phyloP scores from a whole-genome alignment of 2,888 invertebrate genomes.

The Volucella zonaria region DNA sequence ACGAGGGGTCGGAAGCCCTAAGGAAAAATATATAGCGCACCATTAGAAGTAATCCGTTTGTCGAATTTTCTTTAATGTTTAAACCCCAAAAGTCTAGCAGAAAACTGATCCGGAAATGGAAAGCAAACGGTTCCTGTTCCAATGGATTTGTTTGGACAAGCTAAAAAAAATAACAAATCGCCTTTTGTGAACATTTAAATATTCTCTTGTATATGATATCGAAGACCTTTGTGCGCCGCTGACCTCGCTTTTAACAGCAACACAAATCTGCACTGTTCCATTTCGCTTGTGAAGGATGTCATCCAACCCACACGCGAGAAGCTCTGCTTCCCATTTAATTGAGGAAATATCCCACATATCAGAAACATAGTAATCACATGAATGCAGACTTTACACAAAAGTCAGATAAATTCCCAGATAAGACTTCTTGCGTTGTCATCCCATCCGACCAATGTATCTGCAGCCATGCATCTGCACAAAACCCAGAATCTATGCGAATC shows the following conservation, averaged over 20 bases:
- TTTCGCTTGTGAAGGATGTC: slow-evolving; percentile 26
- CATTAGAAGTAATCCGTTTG: too few relatives aligned
- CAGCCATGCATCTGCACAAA: slow-evolving; percentile 54
- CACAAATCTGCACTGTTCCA: not conserved
- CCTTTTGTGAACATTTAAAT: too few relatives aligned
- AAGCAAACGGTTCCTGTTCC: too few relatives aligned
- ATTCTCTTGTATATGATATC: too few relatives aligned
- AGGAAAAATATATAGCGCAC: too few relatives aligned
- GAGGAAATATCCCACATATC: slow-evolving; percentile 39
- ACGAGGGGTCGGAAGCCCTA: too few relatives aligned
- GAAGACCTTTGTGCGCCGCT: too few relatives aligned
- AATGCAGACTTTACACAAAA: slow-evolving; percentile 47
- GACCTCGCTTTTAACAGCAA: not conserved
- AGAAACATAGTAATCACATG: slow-evolving; percentile 24
- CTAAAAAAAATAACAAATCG: too few relatives aligned
- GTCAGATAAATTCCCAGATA: slow-evolving; percentile 63
- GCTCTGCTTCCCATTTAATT: slow-evolving; percentile 16
- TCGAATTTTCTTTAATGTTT: too few relatives aligned
- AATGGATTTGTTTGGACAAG: too few relatives aligned
- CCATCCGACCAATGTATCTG: slow-evolving; percentile 34
- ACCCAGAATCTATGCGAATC: not conserved
- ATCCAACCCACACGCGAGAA: slow-evolving; percentile 7
- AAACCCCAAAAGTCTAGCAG: too few relatives aligned
- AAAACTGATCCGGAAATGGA: too few relatives aligned
- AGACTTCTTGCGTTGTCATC: slow-evolving; percentile 29